Percentiles rank a stretch among this genome's conserved stretches.
Evolutionary conservation across 2,888 invertebrate genomes (phyloP).

Genomic region (Rhamnusium bicolor): DNA sequence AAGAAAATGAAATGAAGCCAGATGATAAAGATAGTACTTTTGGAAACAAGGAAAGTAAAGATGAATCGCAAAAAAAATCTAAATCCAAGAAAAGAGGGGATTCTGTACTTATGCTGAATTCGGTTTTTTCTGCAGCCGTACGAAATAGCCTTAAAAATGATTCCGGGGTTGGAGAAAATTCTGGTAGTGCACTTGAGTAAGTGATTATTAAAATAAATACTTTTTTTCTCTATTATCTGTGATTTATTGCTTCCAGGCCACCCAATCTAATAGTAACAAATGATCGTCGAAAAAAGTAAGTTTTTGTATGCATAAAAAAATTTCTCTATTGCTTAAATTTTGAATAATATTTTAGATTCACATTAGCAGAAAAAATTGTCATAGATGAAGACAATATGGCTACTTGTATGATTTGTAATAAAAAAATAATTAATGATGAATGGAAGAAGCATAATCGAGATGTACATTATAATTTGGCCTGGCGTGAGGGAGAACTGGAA

Average conservation of each 20-base stretch:
- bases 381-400: constrained; percentile 39
- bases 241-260: constrained; percentile 4
- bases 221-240: not conserved
- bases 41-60: too few species aligned
- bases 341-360: constrained; percentile 3
- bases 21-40: too few species aligned
- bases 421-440: constrained; percentile 64
- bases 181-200: not conserved
- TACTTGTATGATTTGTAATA: constrained; percentile 72
- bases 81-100: constrained; percentile 52
- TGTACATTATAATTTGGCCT: constrained; percentile 75
- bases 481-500: constrained; percentile 73
- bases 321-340: not conserved
- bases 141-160: not conserved
- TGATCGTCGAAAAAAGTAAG: constrained; percentile 6
- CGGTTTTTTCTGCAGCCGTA: constrained; percentile 45
- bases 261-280: not conserved
- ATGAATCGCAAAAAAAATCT: constrained; percentile 25
- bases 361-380: constrained; percentile 6
- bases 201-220: not conserved
- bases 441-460: constrained; percentile 74
- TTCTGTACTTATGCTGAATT: constrained; percentile 51
- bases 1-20: not conserved
- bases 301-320: not conserved
- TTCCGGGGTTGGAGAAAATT: not conserved